Evolutionary conservation across 2,888 invertebrate species (phyloP).

Genomic region (Byasa hedistus): DNA sequence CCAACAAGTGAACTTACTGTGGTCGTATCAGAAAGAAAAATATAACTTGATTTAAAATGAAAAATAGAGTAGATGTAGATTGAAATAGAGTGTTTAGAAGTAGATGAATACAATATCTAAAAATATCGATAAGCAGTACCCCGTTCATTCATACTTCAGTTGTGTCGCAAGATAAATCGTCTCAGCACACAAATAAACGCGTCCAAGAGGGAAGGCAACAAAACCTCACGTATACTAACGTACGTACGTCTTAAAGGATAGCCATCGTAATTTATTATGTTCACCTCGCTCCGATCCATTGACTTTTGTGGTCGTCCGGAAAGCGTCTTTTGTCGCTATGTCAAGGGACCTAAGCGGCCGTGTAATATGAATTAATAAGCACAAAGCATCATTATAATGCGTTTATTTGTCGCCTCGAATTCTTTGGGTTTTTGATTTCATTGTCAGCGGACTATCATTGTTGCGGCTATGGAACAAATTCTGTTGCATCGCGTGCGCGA

Average conservation of each 20-base stretch:
- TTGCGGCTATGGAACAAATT: constrained; percentile 66
- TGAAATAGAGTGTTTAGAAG: not conserved
- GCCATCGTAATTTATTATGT: constrained; percentile 75
- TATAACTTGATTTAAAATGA: no score
- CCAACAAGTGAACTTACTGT: no score
- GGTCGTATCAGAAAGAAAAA: no score
- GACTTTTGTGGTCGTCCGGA: constrained; percentile 70
- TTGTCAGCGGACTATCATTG: constrained; percentile 55
- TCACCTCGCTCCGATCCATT: constrained; percentile 71
- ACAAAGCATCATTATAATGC: constrained; percentile 74
- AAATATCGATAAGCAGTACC: constrained; percentile 60
- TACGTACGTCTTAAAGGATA: constrained; percentile 61
- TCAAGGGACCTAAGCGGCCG: constrained; percentile 73
- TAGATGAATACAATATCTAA: constrained; percentile 42
- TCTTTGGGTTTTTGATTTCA: constrained; percentile 51
- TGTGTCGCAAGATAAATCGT: constrained; percentile 75
- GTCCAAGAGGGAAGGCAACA: constrained; percentile 57
- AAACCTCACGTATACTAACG: constrained; percentile 55
- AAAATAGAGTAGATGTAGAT: no score
- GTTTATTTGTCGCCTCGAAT: constrained; percentile 71
- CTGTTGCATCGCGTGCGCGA: constrained; percentile 66
- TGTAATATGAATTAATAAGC: constrained; percentile 80
- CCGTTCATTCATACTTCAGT: constrained; percentile 70
- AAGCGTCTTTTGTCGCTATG: constrained; percentile 70
- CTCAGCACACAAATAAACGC: constrained; percentile 70